Conservation (phyloP, 2,797 vertebrate species). For the Gorsachius magnificus region DNA sequence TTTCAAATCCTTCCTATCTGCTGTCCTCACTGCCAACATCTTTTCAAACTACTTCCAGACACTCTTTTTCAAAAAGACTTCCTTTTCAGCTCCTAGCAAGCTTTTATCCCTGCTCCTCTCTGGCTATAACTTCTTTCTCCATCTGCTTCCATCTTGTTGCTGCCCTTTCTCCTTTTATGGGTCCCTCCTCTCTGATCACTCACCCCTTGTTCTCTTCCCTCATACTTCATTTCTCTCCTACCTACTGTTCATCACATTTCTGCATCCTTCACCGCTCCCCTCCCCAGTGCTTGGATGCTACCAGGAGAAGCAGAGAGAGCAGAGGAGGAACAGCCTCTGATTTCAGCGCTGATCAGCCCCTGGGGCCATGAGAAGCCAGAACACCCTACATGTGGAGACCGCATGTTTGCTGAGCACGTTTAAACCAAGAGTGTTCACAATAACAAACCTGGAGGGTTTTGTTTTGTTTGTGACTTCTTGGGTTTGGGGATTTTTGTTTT, state of each 20-base stretch:
- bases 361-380: background rate
- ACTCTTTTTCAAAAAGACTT: background rate
- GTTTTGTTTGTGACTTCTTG: background rate
- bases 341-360: background rate
- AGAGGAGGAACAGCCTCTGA: background rate
- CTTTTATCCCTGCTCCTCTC: background rate
- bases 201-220: background rate
- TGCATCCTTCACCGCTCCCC: fast-evolving
- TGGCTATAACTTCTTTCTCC: background rate
- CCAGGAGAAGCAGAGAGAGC: background rate
- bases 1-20: background rate
- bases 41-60: background rate
- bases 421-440: background rate
- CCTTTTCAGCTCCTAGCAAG: background rate
- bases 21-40: background rate
- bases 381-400: background rate
- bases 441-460: fast-evolving
- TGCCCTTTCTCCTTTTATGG: background rate
- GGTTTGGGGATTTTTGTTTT: too few relatives aligned
- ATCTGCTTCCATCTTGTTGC: background rate
- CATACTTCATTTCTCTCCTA: background rate
- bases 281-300: background rate
- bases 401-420: fast-evolving
- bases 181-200: background rate
- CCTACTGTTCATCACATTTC: background rate